Base-by-base conservation (phyloP, 2,888 invertebrate species). In the Allacma fusca region DNA sequence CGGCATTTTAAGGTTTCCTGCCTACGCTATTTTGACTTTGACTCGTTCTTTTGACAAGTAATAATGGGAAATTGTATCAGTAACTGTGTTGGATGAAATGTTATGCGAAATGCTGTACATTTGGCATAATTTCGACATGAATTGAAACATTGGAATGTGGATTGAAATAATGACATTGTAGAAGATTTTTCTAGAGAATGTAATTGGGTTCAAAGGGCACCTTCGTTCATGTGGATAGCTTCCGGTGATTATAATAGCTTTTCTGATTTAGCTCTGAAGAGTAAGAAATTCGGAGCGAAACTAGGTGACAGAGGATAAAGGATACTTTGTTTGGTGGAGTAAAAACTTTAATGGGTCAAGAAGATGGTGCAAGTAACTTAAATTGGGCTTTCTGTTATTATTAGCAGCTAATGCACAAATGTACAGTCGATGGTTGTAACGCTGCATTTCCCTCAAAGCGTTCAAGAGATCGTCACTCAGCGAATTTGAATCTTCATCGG, bases 381-480 rank as follows among this genome's bases (percentile, higher is more conserved):
- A 65, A 44, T 73, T 65, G 57, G 29, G 34, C n/a, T 68, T 62
- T 76, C 29, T 62, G 24, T 64, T 43, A 43, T 65, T 59, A 59
- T 59, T 68, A 77, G 79, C 79, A 83, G 88, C 88, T 97, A 79
- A 95, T 96, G 93, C 97, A 97, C 88, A 94, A 94, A 86, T 98
- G 98, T 88, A 94, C 93, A 85, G 93, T 96, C 29, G 96, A 96
- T 82, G 96, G 97, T 0, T 98, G 98, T 87, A 94, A 94, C 87
- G 97, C 97, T 0, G 94, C 96, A 0, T 98, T 97, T 86, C 94
- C 96, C 5, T 96, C 97, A 0, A 97, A 96, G 86, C 89, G 96
- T 77, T 95, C 94, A 85, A 91, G 97, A 84, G 97, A 98, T 85
- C 90, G 96, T 1, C 97, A 98, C 87, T 95, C 95, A 86, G 92